phyloP scores from a whole-genome alignment of 1,140 invertebrate species.

The Asobara japonica region DNA sequence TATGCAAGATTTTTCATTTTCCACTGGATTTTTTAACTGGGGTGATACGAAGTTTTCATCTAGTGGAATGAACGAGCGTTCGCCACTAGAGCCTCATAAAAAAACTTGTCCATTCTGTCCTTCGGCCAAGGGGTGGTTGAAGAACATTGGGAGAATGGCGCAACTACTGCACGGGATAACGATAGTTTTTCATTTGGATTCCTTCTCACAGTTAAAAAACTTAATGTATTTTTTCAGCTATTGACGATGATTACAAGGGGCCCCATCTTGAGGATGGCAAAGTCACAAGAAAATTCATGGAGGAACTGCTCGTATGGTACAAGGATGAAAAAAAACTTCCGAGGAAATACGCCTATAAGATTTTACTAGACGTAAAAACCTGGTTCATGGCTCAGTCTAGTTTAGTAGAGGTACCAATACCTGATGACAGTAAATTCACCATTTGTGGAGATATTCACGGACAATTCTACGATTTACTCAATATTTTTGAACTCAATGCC shows the following conservation, averaged over 20 bases:
- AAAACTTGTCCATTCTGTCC: too few species aligned
- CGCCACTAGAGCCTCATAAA: too few species aligned
- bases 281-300: slow-evolving; percentile 86
- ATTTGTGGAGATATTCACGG: slow-evolving; percentile 99
- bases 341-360: slow-evolving; percentile 98
- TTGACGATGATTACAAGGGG: slow-evolving; percentile 95
- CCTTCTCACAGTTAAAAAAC: slow-evolving; percentile 10
- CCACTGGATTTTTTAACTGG: background rate
- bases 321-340: slow-evolving; percentile 94
- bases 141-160: too few species aligned
- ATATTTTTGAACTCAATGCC: slow-evolving; percentile 98
- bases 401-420: slow-evolving; percentile 89
- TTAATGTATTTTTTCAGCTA: slow-evolving; percentile 70
- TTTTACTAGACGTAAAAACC: slow-evolving; percentile 89
- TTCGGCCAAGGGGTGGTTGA: too few species aligned
- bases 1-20: slow-evolving; percentile 27
- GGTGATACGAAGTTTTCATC: too few species aligned
- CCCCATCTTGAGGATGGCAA: slow-evolving; percentile 90
- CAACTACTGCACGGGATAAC: too few species aligned
- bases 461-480: slow-evolving; percentile 98
- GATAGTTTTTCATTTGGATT: too few species aligned
- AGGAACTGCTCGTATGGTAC: slow-evolving; percentile 89
- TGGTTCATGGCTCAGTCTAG: slow-evolving; percentile 87
- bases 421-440: slow-evolving; percentile 93
- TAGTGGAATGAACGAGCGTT: too few species aligned